phyloP scores from a whole-genome alignment of 2,113 vertebrate genomes.

The Poeciliopsis retropinna region DNA sequence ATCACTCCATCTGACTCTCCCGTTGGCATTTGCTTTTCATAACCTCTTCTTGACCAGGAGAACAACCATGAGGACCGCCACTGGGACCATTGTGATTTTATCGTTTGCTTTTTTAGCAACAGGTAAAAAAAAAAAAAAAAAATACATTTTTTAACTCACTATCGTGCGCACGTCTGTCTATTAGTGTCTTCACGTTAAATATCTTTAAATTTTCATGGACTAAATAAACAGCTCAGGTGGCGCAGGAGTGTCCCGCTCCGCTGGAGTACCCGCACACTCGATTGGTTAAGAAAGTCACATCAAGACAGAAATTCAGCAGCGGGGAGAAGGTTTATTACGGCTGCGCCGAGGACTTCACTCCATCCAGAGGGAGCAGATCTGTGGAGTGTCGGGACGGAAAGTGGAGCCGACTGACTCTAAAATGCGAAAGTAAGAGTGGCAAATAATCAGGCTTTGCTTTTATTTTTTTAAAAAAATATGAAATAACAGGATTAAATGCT shows the following conservation, averaged over 20 bases:
- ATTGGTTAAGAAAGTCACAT: background rate
- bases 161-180: too few species aligned
- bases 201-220: rapidly evolving
- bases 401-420: slow-evolving; percentile 61
- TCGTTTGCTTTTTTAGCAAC: slow-evolving; percentile 8
- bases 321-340: slow-evolving; percentile 42
- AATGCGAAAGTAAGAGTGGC: slow-evolving; percentile 63
- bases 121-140: slow-evolving; percentile 45
- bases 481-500: background rate
- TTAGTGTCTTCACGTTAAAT: background rate
- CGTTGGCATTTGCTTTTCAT: background rate
- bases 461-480: too few species aligned
- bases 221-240: slow-evolving; percentile 11
- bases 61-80: slow-evolving; percentile 27
- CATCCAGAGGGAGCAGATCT: background rate
- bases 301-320: slow-evolving; percentile 8
- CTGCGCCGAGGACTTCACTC: slow-evolving; percentile 36
- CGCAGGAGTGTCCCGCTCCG: slow-evolving; percentile 29
- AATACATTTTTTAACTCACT: background rate
- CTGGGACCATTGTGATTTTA: slow-evolving; percentile 25
- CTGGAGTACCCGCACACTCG: slow-evolving; percentile 5
- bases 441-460: too few species aligned
- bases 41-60: background rate
- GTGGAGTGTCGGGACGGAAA: slow-evolving; percentile 31
- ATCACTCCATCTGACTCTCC: slow-evolving; percentile 8